A percentile compares a stretch with the other conserved stretches of the same genome.
phyloP scores from a whole-genome alignment of 2,797 vertebrate species.

The Zenarchopterus dispar region DNA sequence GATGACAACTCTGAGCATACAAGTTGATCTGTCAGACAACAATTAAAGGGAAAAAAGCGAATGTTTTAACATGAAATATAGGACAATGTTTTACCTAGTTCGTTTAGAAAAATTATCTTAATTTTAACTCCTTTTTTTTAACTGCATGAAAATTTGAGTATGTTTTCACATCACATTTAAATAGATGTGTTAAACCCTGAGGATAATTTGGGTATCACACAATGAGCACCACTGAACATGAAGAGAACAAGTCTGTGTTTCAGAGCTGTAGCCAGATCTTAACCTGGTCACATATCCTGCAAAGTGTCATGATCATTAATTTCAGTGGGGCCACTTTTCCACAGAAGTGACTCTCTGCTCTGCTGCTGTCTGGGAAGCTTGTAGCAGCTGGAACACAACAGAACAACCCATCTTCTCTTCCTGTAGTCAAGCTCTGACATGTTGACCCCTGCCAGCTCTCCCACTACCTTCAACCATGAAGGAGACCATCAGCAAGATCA shows the following conservation, averaged over 20 bases:
- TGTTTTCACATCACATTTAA: not conserved
- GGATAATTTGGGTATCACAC: too few relatives aligned
- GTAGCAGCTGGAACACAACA: slow-evolving; percentile 56
- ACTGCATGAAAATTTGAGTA: not conserved
- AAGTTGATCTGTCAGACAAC: not conserved
- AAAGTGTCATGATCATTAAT: slow-evolving; percentile 63
- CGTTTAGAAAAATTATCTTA: too few relatives aligned
- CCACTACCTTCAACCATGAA: slow-evolving; percentile 35
- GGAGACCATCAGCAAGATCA: slow-evolving; percentile 63
- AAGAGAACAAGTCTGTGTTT: too few relatives aligned
- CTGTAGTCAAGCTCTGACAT: slow-evolving; percentile 12
- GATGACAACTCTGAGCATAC: too few relatives aligned
- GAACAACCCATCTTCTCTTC: slow-evolving; percentile 34
- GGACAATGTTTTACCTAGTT: not conserved
- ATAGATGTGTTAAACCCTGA: too few relatives aligned
- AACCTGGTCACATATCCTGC: slow-evolving; percentile 58
- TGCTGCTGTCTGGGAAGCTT: slow-evolving; percentile 48
- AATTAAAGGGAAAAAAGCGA: not conserved
- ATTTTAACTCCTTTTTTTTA: not conserved
- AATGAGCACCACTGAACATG: too few relatives aligned
- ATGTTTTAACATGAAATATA: not conserved
- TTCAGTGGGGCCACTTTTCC: slow-evolving; percentile 40
- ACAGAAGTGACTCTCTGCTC: slow-evolving; percentile 33
- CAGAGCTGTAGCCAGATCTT: slow-evolving; percentile 30
- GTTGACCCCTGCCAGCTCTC: slow-evolving; percentile 40